phyloP scores from a whole-genome alignment of 1,140 invertebrate species.

The Meloidogyne exigua region DNA sequence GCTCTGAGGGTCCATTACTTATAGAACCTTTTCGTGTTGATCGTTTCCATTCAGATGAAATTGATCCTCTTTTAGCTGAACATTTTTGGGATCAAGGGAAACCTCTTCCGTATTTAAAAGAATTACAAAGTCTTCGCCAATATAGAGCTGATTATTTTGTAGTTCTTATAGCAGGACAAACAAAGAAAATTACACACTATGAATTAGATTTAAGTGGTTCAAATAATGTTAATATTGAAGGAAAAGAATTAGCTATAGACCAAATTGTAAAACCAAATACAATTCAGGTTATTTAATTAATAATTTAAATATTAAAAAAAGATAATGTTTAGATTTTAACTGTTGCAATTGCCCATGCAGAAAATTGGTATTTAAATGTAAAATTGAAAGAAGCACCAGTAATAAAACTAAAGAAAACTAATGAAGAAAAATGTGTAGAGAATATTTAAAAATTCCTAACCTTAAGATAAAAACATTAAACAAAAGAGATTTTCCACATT shows the following conservation, averaged over 20 bases:
- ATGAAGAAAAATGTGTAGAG: background rate
- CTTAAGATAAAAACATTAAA: too few relatives aligned
- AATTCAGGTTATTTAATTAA: conserved; percentile 33
- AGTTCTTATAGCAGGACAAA: conserved; percentile 41
- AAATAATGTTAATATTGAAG: conserved; percentile 51
- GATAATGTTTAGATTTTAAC: conserved; percentile 36
- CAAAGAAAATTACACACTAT: conserved; percentile 38
- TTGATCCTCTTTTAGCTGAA: conserved; percentile 34
- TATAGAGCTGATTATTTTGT: conserved; percentile 47
- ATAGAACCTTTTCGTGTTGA: conserved; percentile 34
- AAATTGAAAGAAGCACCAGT: conserved; percentile 24
- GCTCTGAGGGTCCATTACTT: conserved; percentile 37
- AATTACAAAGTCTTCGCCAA: conserved; percentile 39
- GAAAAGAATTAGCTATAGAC: conserved; percentile 41
- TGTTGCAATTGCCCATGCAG: conserved; percentile 47
- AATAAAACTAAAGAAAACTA: background rate
- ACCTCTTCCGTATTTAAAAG: conserved; percentile 45
- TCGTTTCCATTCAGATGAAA: conserved; percentile 23
- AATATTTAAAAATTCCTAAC: background rate
- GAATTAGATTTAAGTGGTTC: conserved; percentile 43
- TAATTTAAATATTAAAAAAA: too few relatives aligned
- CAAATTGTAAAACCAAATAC: conserved; percentile 33
- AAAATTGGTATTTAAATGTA: conserved; percentile 48
- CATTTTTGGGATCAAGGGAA: conserved; percentile 46
- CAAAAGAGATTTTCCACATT: too few relatives aligned